Evolutionary conservation across 2,113 vertebrate genomes (phyloP), one percentile per base, ranked within the genome.

Genomic region (Spermophilus dauricus): DNA sequence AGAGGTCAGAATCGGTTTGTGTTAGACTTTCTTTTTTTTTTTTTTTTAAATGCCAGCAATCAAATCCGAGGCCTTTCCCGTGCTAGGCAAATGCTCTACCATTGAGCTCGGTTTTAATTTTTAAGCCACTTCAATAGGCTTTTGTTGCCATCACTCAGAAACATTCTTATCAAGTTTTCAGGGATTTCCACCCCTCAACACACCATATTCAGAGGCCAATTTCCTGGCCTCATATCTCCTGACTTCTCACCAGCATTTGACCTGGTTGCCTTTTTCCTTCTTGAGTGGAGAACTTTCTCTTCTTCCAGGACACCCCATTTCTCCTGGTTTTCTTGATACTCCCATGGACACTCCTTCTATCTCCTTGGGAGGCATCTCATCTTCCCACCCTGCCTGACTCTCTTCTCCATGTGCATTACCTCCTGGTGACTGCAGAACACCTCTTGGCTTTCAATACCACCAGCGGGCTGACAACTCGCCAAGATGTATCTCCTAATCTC

Each of bases 181-280:
- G 8, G 16, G 58, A 58, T 48, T 34, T 13, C 28, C 28, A 24
- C 8, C 34, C 11, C 13, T 0, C 10, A 70, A 0, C 0, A 0
- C 22, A 32, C 24, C 34, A 67, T 45, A 70, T 16, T 30, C 67
- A 56, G 0, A 6, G 22, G 61, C 45, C 53, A 39, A 51, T 77
- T 73, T 77, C 56, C 93, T 87, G 34, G 0, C 70, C 67, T 92
- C 34, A 1, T 87, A n/a, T 70, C 13, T 32, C 28, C 65, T 48
- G 67, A 16, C 18, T 76, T 63, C 58, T 85, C 73, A 70, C 34
- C 32, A 20, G 22, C 28, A 5, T 83, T 39, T 58, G 63, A 83
- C 78, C 22, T 1, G 14, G 86, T 17, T 48, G 24, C 56, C 39
- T 80, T 24, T 32, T 34, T 13, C 17, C 67, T 61, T 56, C 75